phyloP scores from a whole-genome alignment of 2,888 invertebrate genomes.

The Melipona beecheii region DNA sequence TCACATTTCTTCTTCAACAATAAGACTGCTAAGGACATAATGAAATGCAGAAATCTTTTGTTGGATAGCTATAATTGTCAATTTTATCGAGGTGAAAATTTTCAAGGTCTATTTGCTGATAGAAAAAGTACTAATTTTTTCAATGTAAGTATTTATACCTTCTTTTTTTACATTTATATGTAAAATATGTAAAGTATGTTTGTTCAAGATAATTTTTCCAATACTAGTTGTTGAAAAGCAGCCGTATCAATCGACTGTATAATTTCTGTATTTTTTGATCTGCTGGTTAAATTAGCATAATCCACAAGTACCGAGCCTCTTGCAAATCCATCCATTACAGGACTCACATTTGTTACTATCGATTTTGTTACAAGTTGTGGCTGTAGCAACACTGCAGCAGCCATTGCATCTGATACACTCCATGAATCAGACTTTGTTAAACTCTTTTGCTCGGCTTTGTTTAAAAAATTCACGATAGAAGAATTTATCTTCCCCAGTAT shows the following conservation, averaged over 20 bases:
- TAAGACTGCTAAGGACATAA: conserved; percentile 88
- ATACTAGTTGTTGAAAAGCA: conserved; percentile 51
- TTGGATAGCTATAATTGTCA: conserved; percentile 89
- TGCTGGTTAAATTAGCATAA: conserved; percentile 63
- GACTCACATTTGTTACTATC: conserved; percentile 60
- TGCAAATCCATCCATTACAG: conserved; percentile 70
- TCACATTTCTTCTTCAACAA: conserved; percentile 93
- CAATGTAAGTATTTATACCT: conserved; percentile 87
- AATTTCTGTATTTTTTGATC: conserved; percentile 65
- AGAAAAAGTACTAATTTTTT: conserved; percentile 94
- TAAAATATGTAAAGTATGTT: not conserved
- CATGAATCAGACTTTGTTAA: conserved; percentile 63
- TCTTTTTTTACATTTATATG: conserved; percentile 5
- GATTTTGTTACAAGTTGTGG: conserved; percentile 64
- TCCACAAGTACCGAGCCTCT: conserved; percentile 73
- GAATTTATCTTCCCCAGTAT: conserved; percentile 83
- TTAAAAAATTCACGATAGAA: conserved; percentile 84
- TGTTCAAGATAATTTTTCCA: conserved; percentile 41
- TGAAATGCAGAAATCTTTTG: conserved; percentile 89
- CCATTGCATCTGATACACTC: conserved; percentile 71
- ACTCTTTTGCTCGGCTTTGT: conserved; percentile 83
- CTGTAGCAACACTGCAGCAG: conserved; percentile 70
- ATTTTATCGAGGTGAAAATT: conserved; percentile 86
- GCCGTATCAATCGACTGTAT: conserved; percentile 51
- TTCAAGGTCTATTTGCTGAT: conserved; percentile 94